Base-by-base conservation (phyloP, 1,140 invertebrate species). In the Drosophila busckii region DNA sequence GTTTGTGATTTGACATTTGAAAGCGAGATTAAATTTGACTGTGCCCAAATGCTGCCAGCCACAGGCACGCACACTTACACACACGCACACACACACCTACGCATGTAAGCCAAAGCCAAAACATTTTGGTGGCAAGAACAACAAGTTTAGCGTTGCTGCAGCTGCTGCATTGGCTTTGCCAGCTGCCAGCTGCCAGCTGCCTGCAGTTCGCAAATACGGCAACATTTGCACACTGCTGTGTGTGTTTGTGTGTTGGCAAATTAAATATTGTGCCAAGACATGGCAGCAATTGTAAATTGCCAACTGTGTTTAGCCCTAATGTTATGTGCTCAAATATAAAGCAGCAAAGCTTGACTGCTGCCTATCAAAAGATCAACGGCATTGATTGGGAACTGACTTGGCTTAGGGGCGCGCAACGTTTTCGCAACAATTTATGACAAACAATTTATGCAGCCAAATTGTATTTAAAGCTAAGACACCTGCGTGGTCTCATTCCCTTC, bases 1-100 rank as follows among this genome's bases (percentile, higher is more conserved):
- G 49, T 28, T 61, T 48, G 49, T 20, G 56, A 61, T 63, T 67
- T 62, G 63, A 67, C 63, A 66, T 66, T 62, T 56, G 50, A 62
- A 66, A 55, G 63, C 59, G 45, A 67, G 59, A 63, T 67, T 67
- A 62, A 62, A 63, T 56, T 63, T 56, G 63, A 67, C 56, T 63
- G 40, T 44, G 44, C 52, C 35, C 59, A 48, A 40, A 56, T 56
- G 52, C 59, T 35, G 7, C 26, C 10, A 46, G 44, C 28, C 34
- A 58, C 54, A 58, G 9, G 13, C 42, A 38, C n/a, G 7, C 13
- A 37, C 37, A 61, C 19, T 45, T 12, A 28, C 16, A 44, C 38
- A 52, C 48, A 31, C 35, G 22, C 20, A 31, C 42, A 22, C 26
- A 45, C 31, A 50, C 23, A 38, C 9, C 38, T 4, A 35, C 13